Evolutionary conservation across 2,888 invertebrate species (phyloP), one percentile per base, ranked within the genome.

Genomic region (Hypena proboscidalis): DNA sequence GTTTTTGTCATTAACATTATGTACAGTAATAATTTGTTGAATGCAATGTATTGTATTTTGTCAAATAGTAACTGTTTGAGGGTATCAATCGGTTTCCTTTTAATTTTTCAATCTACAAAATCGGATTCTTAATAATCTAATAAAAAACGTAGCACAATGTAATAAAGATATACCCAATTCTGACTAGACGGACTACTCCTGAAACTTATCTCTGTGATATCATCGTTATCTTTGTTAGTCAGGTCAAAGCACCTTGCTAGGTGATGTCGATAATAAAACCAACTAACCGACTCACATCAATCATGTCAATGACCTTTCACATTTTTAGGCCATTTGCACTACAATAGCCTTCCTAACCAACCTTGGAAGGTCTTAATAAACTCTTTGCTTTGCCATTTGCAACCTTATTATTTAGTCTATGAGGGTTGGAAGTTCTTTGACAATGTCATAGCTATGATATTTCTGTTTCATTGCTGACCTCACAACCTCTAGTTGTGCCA

Each of bases 261-360:
- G 42, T 48, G 21, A 41, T 46, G 36, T 44, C 40, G 49, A 36
- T 62, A 51, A 65, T 62, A 70, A 71, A 74, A 72, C 62, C 49
- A 74, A 71, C 64, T n/a, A n/a, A n/a, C n/a, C n/a, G n/a, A 69
- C 45, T 40, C 48, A 57, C 69, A 78, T 74, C 69, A 67, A 76
- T 79, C 76, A 78, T 73, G 77, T 66, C 74, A 70, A 67, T 77
- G 79, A 80, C 74, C 82, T 70, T 67, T 69, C 68, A 67, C 74
- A 75, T 78, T 78, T 77, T 74, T 64, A 67, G 69, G 70, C 40
- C 63, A 70, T 73, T 69, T 63, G 60, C 47, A 53, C 46, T 22
- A 75, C 77, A 77, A 77, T 74, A 66, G 67, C 63, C 58, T 65
- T 44, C 56, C 44, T 44, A 57, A 57, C 65, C 62, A 59, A 67